Conservation (phyloP, 2,113 vertebrate species). For the Poeciliopsis occidentalis region DNA sequence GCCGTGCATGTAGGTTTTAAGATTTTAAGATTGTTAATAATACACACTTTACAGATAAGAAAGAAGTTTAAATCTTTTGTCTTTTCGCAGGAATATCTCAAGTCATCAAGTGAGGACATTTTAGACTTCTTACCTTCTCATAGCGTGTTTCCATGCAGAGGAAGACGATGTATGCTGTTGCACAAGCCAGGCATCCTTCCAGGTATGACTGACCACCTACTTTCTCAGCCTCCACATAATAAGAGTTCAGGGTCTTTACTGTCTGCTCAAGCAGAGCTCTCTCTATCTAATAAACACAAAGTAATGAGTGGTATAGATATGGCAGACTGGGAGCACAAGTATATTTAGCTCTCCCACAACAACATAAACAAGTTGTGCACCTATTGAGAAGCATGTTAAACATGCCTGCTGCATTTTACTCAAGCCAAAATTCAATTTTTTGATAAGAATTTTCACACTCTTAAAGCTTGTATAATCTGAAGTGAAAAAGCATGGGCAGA, state of each 20-base stretch:
- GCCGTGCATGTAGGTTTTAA: not conserved
- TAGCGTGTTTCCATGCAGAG: conserved; percentile 99
- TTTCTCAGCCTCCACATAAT: conserved; percentile 94
- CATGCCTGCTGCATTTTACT: conserved; percentile 37
- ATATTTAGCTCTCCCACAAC: not conserved
- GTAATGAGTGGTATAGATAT: conserved; percentile 7
- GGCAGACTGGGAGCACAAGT: not conserved
- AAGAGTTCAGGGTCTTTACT: conserved; percentile 95
- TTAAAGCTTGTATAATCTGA: not conserved
- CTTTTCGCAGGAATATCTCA: not conserved
- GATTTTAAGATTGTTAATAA: not conserved
- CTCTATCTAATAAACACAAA: conserved; percentile 86
- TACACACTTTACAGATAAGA: not conserved
- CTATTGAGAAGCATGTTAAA: conserved; percentile 28
- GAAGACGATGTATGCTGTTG: conserved; percentile 96
- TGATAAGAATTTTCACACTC: conserved; percentile 10
- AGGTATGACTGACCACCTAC: conserved; percentile 96
- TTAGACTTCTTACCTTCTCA: conserved; percentile 86
- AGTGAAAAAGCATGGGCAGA: not conserved
- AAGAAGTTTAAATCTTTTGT: not conserved
- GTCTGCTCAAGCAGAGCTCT: conserved; percentile 94
- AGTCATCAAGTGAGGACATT: not conserved
- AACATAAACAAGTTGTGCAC: not conserved
- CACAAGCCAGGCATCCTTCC: conserved; percentile 95
- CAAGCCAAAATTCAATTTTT: conserved; percentile 20